These are phyloP conservation scores for Dryadula phaetusa DNA, from an alignment of 2,888 invertebrate genomes.

Conservation along the genomic window DNA sequence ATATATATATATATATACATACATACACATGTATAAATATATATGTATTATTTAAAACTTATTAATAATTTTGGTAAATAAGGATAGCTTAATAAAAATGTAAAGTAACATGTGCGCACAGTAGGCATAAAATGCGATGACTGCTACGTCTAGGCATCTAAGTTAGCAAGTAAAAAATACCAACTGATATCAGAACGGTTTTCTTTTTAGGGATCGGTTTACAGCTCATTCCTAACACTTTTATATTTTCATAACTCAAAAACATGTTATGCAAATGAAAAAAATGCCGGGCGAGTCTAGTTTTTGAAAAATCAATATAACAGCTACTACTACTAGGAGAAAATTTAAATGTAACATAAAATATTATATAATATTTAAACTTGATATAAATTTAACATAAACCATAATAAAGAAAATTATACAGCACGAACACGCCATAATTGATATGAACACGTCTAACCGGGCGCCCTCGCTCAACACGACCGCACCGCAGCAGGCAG, in stretches of 20 bases:
- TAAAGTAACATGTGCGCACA: background rate
- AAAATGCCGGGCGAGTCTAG: background rate
- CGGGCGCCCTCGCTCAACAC: slow-evolving; percentile 36
- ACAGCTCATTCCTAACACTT: background rate
- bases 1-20: too few relatives aligned
- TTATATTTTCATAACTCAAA: background rate
- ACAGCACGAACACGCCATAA: slow-evolving; percentile 32
- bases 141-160: background rate
- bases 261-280: background rate
- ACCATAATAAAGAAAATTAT: slow-evolving; percentile 18
- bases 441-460: slow-evolving; percentile 39
- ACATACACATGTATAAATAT: too few relatives aligned
- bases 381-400: slow-evolving; percentile 12
- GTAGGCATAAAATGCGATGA: background rate
- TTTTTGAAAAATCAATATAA: background rate
- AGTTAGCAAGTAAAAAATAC: background rate
- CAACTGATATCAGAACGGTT: background rate
- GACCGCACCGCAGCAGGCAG: slow-evolving; percentile 40
- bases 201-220: background rate
- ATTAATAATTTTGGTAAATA: background rate
- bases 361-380: background rate
- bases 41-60: background rate
- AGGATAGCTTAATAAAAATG: background rate
- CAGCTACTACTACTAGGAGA: background rate
- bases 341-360: background rate